Percentiles rank a stretch among this genome's conserved stretches.
Evolutionary conservation across 1,140 invertebrate genomes (phyloP).

Genomic region (Philaenus spumarius): DNA sequence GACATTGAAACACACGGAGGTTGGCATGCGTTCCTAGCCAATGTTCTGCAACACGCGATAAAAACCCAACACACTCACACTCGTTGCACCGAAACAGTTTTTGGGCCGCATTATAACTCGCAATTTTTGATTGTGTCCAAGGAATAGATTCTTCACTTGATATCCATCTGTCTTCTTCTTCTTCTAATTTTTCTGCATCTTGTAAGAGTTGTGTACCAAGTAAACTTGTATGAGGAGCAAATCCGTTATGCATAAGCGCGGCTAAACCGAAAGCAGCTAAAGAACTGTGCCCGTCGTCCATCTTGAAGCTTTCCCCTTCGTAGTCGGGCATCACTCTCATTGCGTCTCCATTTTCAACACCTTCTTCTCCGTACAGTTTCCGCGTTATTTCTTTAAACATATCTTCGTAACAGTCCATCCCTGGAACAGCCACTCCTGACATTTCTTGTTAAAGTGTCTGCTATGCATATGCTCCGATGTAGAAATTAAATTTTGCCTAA

Average conservation of each 20-base stretch:
- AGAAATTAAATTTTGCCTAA: too few species aligned
- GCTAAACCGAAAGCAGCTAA: constrained; percentile 57
- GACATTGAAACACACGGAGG: constrained; percentile 63
- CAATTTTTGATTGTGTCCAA: constrained; percentile 64
- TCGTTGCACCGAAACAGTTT: constrained; percentile 66
- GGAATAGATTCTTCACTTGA: constrained; percentile 56
- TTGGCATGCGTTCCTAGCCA: constrained; percentile 75
- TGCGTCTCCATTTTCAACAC: constrained; percentile 41
- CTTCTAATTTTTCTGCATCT: not conserved
- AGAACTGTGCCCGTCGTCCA: constrained; percentile 57
- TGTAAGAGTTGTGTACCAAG: not conserved
- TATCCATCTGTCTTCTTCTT: constrained; percentile 51
- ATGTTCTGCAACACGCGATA: constrained; percentile 72
- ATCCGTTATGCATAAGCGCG: constrained; percentile 64
- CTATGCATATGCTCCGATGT: too few species aligned
- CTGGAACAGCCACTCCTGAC: constrained; percentile 1
- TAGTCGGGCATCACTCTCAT: constrained; percentile 39
- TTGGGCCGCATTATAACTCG: constrained; percentile 62
- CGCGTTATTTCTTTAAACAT: constrained; percentile 85
- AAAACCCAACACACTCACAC: constrained; percentile 70
- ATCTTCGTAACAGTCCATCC: constrained; percentile 58
- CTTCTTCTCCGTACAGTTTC: constrained; percentile 81
- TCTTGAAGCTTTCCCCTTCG: constrained; percentile 40
- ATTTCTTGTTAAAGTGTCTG: not conserved
- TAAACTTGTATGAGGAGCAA: constrained; percentile 43